Evolutionary conservation across 1,140 invertebrate species (phyloP), one percentile per base, ranked within the genome.

Genomic region (Sinonovacula constricta): DNA sequence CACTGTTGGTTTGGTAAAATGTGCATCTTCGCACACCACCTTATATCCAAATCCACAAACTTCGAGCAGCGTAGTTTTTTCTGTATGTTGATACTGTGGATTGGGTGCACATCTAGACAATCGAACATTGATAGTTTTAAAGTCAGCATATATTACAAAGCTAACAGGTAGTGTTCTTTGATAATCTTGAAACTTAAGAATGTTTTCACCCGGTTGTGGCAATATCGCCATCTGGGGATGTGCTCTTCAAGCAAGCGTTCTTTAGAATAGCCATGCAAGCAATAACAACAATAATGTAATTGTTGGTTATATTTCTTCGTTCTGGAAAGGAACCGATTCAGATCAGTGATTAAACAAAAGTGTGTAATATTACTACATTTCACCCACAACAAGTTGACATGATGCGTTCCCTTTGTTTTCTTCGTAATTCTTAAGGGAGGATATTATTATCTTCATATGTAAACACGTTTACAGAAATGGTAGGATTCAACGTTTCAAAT

Each of bases 391-490:
- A 74, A 63, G 31, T 74, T 74, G 10, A 63, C 26, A 34, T 63
- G 57, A 53, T 74, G 28, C 3, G 30, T 7, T 53, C 70, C n/a
- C n/a, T n/a, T n/a, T n/a, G n/a, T n/a, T n/a, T n/a, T 4, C 18
- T 22, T 0, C 15, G 24, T 74, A 30, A 74, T 74, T 30, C 49
- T 36, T 33, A 74, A 74, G 70, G 70, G 28, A 74, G 24, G 53
- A 74, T 53, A 26, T 74, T 34, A 4, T 31, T 53, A 1, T 63
- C 36, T 28, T 74, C 70, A 65, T 51, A 74, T 22, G 70, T 65
- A 51, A 74, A 74, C 1, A 74, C 70, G 63, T 74, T 63, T 33
- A 74, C 30, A 33, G 59, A 74, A 28, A 63, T 63, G n/a, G 10
- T 45, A 5, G 18, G 24, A 65, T 74, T 74, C 22, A 59, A 34